phyloP scores from a whole-genome alignment of 1,140 invertebrate genomes.

The Zaprionus davidi region DNA sequence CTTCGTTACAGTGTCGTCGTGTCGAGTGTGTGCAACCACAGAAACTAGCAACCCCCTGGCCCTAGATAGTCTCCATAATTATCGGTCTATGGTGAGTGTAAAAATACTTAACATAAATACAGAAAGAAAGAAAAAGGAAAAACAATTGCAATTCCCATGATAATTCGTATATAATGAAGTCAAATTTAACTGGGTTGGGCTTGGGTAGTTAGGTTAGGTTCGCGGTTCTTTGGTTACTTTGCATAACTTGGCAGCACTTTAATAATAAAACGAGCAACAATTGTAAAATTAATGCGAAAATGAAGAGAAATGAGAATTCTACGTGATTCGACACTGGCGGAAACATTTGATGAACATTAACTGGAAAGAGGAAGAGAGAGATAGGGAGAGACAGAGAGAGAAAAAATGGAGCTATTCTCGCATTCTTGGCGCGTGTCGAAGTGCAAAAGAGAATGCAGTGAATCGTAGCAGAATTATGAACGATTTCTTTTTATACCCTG shows the following conservation, averaged over 20 bases:
- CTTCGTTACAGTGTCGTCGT: not conserved
- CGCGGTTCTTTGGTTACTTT: not conserved
- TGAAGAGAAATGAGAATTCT: constrained; percentile 62
- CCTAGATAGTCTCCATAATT: constrained; percentile 4
- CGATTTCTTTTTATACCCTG: not conserved
- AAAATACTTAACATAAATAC: constrained; percentile 26
- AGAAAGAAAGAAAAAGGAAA: constrained; percentile 4
- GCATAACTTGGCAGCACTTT: constrained; percentile 25
- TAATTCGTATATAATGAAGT: constrained; percentile 37
- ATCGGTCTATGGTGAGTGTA: constrained; percentile 2
- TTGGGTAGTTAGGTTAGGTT: not conserved
- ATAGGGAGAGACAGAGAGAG: not conserved
- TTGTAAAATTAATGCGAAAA: constrained; percentile 44
- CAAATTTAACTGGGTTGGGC: constrained; percentile 24
- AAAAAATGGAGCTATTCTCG: not conserved
- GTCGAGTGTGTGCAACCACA: constrained; percentile 11
- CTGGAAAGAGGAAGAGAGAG: not conserved
- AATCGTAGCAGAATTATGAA: constrained; percentile 34
- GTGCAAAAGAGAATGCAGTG: constrained; percentile 25
- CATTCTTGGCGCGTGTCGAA: constrained; percentile 31
- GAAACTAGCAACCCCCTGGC: not conserved
- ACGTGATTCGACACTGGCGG: constrained; percentile 44
- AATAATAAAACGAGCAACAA: constrained; percentile 54
- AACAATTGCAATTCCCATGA: constrained; percentile 35
- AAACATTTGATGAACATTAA: constrained; percentile 5